A percentile compares a stretch with the other conserved stretches of the same genome.
Conservation (phyloP, 1,140 invertebrate species). For the Camponotus floridanus region DNA sequence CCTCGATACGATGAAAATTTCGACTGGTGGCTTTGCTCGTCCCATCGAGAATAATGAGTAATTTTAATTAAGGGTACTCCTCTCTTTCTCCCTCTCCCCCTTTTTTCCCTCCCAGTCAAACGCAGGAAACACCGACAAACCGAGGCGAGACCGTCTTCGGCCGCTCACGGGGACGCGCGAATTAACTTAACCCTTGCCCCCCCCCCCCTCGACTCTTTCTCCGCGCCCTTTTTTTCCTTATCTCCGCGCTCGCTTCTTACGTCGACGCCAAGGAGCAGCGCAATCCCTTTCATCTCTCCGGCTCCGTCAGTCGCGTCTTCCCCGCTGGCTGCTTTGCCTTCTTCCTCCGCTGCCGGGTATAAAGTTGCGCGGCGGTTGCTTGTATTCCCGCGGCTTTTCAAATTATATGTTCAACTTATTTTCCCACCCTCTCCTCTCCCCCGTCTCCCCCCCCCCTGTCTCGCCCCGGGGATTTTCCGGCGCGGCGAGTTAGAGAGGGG, state of each 20-base stretch:
- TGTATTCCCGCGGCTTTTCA: slow-evolving; percentile 76
- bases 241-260: slow-evolving; percentile 33
- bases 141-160: not conserved
- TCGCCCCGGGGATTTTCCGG: slow-evolving; percentile 68
- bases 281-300: slow-evolving; percentile 73
- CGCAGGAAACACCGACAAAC: not conserved
- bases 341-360: slow-evolving; percentile 65
- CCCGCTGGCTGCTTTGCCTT: slow-evolving; percentile 64
- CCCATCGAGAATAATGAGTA: slow-evolving; percentile 14
- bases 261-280: slow-evolving; percentile 25
- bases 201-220: not conserved
- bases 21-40: not conserved
- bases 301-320: slow-evolving; percentile 40
- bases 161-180: slow-evolving; percentile 17
- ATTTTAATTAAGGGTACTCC: slow-evolving; percentile 57
- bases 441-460: not conserved
- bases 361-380: slow-evolving; percentile 72
- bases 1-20: too few species aligned
- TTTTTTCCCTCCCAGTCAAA: not conserved
- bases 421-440: slow-evolving; percentile 32
- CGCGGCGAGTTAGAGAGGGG: slow-evolving; percentile 11
- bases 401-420: slow-evolving; percentile 78
- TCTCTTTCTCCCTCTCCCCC: too few species aligned
- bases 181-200: slow-evolving; percentile 68
- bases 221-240: slow-evolving; percentile 29